Base-by-base conservation (phyloP, 2,797 vertebrate species). In the Falco novaeseelandiae region DNA sequence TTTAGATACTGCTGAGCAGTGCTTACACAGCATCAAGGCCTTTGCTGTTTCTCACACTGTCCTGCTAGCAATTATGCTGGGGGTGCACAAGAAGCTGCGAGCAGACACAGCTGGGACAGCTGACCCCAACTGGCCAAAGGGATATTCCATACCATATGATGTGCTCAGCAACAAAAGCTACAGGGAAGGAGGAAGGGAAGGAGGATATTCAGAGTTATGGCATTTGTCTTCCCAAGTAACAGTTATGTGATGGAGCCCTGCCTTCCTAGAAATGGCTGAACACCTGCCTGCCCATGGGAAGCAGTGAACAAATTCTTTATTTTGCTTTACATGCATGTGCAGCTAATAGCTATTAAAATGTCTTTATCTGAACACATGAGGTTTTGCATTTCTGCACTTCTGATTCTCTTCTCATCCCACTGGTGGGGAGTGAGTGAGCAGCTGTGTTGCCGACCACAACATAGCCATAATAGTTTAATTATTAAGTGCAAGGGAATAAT, bases 271-370 rank as follows among this genome's bases (percentile, higher is more conserved):
- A 9, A 52, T 10, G 12, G 6, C 11, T 61, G 12, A 81, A 65
- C 4, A 38, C 8, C 27, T 61, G 19, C 8, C 29, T 30, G 6
- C 3, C 0, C 0, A 46, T 8, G 26, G 9, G 17, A 80, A 83
- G 26, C 13, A 52, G 26, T 25, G 15, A 74, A 67, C 30, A 2
- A 25, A 46, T 71, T 71, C 19, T 12, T 67, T 72, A 4, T 67
- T 76, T 71, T 54, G 6, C 8, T 49, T 44, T 32, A 26, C 3
- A 18, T 49, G 21, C 1, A 32, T 2, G 4, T 3, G 9, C 5
- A 72, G 3, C 0, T 8, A 63, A 76, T 18, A 29, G 5, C 18
- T 57, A 26, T 58, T 76, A 54, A 74, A 58, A 22, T 52, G 6
- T 8, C 6, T 18, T 66, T 8, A 5, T 63, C 36, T 48, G 32